Conservation (phyloP, 1,140 invertebrate genomes). For the Drosophila parabipectinata region DNA sequence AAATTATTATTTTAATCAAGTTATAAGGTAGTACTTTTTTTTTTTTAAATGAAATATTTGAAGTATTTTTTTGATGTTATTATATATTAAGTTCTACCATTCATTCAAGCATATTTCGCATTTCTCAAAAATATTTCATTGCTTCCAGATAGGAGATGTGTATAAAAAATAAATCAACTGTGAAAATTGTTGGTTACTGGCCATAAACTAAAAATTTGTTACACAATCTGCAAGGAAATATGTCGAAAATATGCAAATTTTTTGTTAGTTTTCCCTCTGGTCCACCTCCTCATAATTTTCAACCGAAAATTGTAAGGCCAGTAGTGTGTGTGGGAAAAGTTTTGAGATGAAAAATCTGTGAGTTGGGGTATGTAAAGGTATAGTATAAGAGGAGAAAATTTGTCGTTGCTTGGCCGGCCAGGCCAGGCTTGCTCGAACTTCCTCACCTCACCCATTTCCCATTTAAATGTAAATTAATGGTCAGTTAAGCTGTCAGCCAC, state of each 20-base stretch:
- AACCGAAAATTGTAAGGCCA: conserved; percentile 16
- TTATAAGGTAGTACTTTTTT: not conserved
- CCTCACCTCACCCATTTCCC: conserved; percentile 43
- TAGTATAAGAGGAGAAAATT: conserved; percentile 11
- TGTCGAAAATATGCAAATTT: conserved; percentile 73
- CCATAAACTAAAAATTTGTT: conserved; percentile 69
- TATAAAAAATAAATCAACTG: conserved; percentile 71
- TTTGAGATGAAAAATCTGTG: conserved; percentile 40
- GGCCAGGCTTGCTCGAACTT: conserved; percentile 23
- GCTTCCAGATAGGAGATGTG: not conserved
- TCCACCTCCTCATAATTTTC: conserved; percentile 22
- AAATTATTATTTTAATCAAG: not conserved
- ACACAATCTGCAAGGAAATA: conserved; percentile 67
- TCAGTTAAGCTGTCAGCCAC: conserved; percentile 76
- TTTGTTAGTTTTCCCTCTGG: conserved; percentile 12
- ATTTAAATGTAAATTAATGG: conserved; percentile 81
- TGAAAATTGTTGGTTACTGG: conserved; percentile 52
- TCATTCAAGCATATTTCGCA: not conserved
- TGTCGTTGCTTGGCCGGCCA: conserved; percentile 13
- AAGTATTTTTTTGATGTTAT: not conserved
- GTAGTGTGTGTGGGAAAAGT: conserved; percentile 42
- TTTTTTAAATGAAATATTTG: no score
- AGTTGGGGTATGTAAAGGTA: conserved; percentile 7
- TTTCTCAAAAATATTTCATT: not conserved
- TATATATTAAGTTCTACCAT: not conserved